Evolutionary conservation across 2,797 vertebrate genomes (phyloP).

Genomic region (Anguilla anguilla): DNA sequence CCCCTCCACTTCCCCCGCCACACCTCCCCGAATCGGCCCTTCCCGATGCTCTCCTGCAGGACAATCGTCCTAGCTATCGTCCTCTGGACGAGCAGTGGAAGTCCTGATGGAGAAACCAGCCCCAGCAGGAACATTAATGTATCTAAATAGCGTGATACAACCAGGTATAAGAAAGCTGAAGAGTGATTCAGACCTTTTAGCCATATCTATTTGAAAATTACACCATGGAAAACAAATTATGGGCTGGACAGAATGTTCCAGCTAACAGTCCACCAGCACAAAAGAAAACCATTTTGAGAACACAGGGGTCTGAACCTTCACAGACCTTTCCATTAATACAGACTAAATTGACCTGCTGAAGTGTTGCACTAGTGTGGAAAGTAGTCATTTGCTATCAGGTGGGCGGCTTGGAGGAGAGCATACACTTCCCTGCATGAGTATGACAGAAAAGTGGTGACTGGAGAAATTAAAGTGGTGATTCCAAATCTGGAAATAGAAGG

Average conservation of each 20-base stretch:
- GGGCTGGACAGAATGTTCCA: not conserved
- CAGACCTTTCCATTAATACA: not conserved
- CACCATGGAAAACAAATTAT: constrained; percentile 1
- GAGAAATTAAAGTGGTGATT: not conserved
- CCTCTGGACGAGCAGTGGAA: constrained; percentile 92
- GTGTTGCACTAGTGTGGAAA: not conserved
- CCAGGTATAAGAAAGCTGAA: not conserved
- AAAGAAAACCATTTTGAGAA: not conserved
- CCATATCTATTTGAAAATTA: not conserved
- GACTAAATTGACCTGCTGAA: not conserved
- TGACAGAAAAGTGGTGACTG: not conserved
- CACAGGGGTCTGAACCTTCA: not conserved
- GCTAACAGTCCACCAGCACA: not conserved
- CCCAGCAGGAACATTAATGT: not conserved
- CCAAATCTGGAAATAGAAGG: not conserved
- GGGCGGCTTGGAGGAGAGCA: not conserved
- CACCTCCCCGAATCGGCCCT: constrained; percentile 93
- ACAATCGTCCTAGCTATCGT: constrained; percentile 95
- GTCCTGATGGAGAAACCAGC: constrained; percentile 66
- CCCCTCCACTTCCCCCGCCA: constrained; percentile 95
- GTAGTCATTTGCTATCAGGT: not conserved
- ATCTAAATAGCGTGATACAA: not conserved
- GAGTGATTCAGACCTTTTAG: not conserved
- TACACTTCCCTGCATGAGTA: not conserved
- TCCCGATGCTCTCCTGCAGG: constrained; percentile 92